Conservation (phyloP, 1,140 invertebrate genomes). For the Eupristina koningsbergeri region DNA sequence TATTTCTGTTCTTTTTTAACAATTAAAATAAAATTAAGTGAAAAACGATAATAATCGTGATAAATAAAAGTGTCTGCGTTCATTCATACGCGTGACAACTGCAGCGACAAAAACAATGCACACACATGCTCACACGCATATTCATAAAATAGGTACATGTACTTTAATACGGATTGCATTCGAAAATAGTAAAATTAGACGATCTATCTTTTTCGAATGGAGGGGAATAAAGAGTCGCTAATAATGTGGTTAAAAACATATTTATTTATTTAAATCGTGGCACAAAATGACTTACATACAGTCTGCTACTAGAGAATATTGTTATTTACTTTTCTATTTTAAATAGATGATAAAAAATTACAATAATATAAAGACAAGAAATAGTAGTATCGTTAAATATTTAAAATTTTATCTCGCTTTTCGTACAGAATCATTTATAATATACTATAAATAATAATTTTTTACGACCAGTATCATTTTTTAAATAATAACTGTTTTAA, state of each 20-base stretch:
- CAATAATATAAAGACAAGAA: not conserved
- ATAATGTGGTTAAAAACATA: not conserved
- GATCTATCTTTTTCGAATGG: not conserved
- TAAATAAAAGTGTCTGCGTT: not conserved
- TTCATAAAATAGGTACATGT: not conserved
- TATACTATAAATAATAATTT: not conserved
- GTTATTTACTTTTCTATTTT: conserved; percentile 11
- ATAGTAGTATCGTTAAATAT: not conserved
- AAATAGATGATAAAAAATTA: not conserved
- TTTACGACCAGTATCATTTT: not conserved
- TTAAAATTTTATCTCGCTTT: not conserved
- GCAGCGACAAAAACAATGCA: conserved; percentile 23
- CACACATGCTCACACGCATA: not conserved
- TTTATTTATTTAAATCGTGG: not conserved
- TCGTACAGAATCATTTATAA: no score
- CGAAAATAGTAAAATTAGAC: not conserved
- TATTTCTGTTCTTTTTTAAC: not conserved
- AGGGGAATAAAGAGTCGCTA: conserved; percentile 1
- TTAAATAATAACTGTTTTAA: no score
- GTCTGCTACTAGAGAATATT: not conserved
- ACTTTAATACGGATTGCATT: conserved; percentile 25
- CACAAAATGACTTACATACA: conserved; percentile 8
- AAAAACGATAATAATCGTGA: not conserved
- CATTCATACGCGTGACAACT: conserved; percentile 30
- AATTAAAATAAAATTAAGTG: not conserved